Evolutionary conservation across 2,888 invertebrate genomes (phyloP), one percentile per base, ranked within the genome.

Genomic region (Noctua fimbriata): DNA sequence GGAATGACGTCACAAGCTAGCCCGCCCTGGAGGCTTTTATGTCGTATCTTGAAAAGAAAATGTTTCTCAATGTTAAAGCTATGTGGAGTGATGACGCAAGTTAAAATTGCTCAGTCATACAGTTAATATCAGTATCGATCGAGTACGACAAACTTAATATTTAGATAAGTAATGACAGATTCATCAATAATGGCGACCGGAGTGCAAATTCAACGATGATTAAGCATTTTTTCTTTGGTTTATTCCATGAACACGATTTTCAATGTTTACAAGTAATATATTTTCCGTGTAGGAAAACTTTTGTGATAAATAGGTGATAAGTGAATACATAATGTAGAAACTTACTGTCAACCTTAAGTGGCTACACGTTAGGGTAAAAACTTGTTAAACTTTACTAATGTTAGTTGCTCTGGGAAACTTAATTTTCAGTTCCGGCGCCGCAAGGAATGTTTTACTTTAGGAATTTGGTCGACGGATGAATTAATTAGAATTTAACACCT

Each of bases 1-100:
- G 69, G 24, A 28, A 72, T 85, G 82, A 85, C 67, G 79, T 86
- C 81, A 86, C 58, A 21, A 28, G 32, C 12, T 69, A 63, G 28
- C 74, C 86, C 73, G 28, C 74, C 86, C 73, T 70, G 66, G 47
- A n/a, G 24, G 85, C 47, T 73, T 55, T 55, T 60, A 58, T 36
- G 16, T 47, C 69, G 36, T n/a, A 41, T 60, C 24, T 81, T 63
- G 69, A 49, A 63, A 73, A 52, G 72, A 73, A 67, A 73, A 60
- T 69, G n/a, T 7, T 49, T 69, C 24, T 55, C 36, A 60, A 21
- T 65, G 10, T 32, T 52, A 28, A 67, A 72, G 16, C 32, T 36
- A 49, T 10, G 24, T 65, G 18, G 44, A 44, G 44, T 24, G 47
- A 75, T 73, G 60, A 75, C 65, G 32, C 24, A 60, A 52, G 21